phyloP scores from a whole-genome alignment of 2,113 vertebrate species.

The Antechinus flavipes region DNA sequence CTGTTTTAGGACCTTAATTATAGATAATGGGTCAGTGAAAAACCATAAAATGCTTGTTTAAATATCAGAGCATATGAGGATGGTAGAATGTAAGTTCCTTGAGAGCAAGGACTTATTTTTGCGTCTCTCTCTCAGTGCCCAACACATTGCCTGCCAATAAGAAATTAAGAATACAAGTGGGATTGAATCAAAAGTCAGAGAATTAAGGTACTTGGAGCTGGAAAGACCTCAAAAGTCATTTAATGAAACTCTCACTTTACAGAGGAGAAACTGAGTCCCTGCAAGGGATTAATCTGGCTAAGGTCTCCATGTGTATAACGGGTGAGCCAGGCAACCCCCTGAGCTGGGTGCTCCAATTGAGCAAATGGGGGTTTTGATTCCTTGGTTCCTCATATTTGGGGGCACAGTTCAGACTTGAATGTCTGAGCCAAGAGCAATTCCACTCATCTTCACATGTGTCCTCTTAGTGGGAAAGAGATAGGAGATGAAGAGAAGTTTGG shows the following conservation, averaged over 20 bases:
- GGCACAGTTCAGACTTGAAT: background rate
- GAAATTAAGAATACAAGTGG: background rate
- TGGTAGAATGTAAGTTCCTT: background rate
- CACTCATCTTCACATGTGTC: background rate
- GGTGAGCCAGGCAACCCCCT: no score
- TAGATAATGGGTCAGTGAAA: background rate
- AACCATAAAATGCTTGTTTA: background rate
- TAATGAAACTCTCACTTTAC: background rate
- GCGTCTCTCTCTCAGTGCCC: no score
- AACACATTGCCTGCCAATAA: background rate
- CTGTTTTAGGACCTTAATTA: background rate
- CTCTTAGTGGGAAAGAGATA: background rate
- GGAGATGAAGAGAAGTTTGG: background rate
- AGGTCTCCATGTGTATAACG: background rate
- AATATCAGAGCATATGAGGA: background rate
- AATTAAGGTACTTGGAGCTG: background rate
- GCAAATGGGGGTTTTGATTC: background rate
- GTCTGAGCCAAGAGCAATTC: background rate
- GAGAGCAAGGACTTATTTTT: background rate
- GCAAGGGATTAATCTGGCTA: background rate
- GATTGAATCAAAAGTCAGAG: background rate
- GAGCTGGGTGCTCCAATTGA: background rate
- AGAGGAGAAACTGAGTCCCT: background rate
- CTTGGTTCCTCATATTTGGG: background rate
- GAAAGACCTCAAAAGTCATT: background rate